Percentiles rank a stretch among this genome's conserved stretches.
Evolutionary conservation across 2,113 vertebrate genomes (phyloP).

Genomic region (Delphinapterus leucas): DNA sequence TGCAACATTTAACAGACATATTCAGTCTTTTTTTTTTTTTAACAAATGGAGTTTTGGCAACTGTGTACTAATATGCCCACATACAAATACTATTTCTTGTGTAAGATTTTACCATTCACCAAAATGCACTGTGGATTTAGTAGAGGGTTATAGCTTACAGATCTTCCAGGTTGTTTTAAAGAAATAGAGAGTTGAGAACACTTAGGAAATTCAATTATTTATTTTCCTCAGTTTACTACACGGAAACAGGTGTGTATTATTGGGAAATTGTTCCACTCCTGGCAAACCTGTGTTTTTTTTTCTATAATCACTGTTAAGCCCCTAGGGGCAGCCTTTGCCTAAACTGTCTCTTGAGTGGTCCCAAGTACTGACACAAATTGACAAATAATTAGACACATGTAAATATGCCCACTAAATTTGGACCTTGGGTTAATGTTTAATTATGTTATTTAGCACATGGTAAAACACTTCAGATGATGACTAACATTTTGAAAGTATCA

Average conservation of each 20-base stretch:
- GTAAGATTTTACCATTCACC: neutral
- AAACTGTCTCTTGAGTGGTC: constrained; percentile 12
- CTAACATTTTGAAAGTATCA: constrained; percentile 46
- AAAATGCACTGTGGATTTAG: neutral
- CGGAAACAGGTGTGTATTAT: neutral
- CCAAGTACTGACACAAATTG: constrained; percentile 1
- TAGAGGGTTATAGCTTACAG: neutral
- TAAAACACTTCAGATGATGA: constrained; percentile 45
- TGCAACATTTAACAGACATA: neutral
- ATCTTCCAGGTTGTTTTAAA: constrained; percentile 33
- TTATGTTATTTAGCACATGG: constrained; percentile 19
- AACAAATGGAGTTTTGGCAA: constrained; percentile 12
- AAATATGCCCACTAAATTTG: constrained; percentile 24
- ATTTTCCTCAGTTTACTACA: constrained; percentile 17
- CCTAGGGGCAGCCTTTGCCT: neutral
- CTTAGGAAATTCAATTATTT: neutral
- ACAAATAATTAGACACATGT: constrained; percentile 53
- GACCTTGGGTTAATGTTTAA: constrained; percentile 42
- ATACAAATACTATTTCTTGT: constrained; percentile 3
- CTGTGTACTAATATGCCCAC: neutral
- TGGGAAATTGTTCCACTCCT: constrained; percentile 29
- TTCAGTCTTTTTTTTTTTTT: neutral
- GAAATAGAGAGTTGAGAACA: neutral
- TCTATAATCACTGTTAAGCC: constrained; percentile 21
- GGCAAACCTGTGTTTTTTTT: neutral